phyloP scores from a whole-genome alignment of 2,797 vertebrate genomes.

The Channallabes apus region DNA sequence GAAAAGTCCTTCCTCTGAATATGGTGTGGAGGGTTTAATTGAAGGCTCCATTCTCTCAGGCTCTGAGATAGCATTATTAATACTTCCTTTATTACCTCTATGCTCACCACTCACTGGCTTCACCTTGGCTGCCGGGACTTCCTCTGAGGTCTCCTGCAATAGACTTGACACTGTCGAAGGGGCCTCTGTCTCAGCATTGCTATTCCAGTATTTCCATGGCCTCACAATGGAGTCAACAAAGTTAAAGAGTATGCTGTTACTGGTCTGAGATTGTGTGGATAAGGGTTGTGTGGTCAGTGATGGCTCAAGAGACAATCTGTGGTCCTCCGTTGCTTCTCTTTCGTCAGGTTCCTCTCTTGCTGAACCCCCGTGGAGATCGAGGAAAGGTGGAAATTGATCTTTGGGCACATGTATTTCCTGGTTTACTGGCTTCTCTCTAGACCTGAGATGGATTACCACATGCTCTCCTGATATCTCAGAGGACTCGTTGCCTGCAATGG shows the following conservation, averaged over 20 bases:
- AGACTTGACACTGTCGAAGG: slow-evolving; percentile 38
- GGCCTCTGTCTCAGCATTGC: slow-evolving; percentile 40
- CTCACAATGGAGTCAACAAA: slow-evolving; percentile 75
- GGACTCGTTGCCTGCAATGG: slow-evolving; percentile 63
- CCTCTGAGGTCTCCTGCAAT: slow-evolving; percentile 53
- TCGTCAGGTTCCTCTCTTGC: slow-evolving; percentile 64
- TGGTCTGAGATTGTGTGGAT: slow-evolving; percentile 64
- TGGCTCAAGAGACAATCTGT: slow-evolving; percentile 52
- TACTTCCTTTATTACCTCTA: slow-evolving; percentile 63
- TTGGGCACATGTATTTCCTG: slow-evolving; percentile 51
- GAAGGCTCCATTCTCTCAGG: slow-evolving; percentile 52
- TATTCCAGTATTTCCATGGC: slow-evolving; percentile 72
- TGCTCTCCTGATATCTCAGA: slow-evolving; percentile 78
- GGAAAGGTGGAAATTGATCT: slow-evolving; percentile 39
- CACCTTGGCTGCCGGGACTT: slow-evolving; percentile 54
- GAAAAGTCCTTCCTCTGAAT: slow-evolving; percentile 66
- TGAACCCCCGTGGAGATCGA: slow-evolving; percentile 66
- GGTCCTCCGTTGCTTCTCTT: slow-evolving; percentile 43
- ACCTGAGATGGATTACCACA: slow-evolving; percentile 68
- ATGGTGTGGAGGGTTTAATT: slow-evolving; percentile 50
- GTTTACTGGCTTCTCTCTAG: slow-evolving; percentile 47
- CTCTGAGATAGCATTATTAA: slow-evolving; percentile 71
- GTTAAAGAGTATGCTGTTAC: slow-evolving; percentile 68
- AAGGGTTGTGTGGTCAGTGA: slow-evolving; percentile 55
- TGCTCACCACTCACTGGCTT: slow-evolving; percentile 53